Evolutionary conservation across 2,113 vertebrate species (phyloP).

Genomic region (Centrocercus urophasianus): DNA sequence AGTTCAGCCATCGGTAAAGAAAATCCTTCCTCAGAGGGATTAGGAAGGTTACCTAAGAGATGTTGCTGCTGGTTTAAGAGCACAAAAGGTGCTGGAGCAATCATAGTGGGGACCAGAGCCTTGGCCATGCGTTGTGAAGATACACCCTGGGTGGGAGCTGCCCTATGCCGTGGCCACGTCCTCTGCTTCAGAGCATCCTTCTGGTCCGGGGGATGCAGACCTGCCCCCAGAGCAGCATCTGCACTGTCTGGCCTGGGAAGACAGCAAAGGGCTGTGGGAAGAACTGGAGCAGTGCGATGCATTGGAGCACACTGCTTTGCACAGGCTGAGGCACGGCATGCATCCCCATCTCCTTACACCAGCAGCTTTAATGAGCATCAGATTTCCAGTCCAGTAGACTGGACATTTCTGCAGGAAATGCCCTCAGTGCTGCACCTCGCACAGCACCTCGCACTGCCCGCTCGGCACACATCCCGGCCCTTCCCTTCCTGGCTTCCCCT

Average conservation of each 20-base stretch:
- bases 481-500: conserved; percentile 36
- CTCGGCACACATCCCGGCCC: conserved; percentile 58
- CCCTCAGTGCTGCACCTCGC: conserved; percentile 7
- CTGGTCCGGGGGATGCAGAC: neutral
- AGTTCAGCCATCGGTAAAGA: conserved; percentile 14
- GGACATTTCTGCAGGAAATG: conserved; percentile 40
- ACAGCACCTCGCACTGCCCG: conserved; percentile 31
- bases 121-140: neutral
- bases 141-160: neutral
- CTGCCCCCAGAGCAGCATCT: neutral
- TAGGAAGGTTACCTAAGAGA: conserved; percentile 39
- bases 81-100: neutral
- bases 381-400: conserved; percentile 23
- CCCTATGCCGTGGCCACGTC: accelerated
- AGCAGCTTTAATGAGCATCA: neutral
- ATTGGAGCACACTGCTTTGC: neutral
- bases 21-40: conserved; percentile 48
- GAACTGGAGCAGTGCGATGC: accelerated
- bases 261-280: neutral
- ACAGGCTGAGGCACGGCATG: neutral
- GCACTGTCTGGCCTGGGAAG: neutral
- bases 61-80: conserved; percentile 51
- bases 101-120: neutral
- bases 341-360: neutral
- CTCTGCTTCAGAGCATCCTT: neutral